These are phyloP conservation scores for Betta splendens DNA, from an alignment of 2,797 vertebrate genomes.

Conservation along the genomic window DNA sequence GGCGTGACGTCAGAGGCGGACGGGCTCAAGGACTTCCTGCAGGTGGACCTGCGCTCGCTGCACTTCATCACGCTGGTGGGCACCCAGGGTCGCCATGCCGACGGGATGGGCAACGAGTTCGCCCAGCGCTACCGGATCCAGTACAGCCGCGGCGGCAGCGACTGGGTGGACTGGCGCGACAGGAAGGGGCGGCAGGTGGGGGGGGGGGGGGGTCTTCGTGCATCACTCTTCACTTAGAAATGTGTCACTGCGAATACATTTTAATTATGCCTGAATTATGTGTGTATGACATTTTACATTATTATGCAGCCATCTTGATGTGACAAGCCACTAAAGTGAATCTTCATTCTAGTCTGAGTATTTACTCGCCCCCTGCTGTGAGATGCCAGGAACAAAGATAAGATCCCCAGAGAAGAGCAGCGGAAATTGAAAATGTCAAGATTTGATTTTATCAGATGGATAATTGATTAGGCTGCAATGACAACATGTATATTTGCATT, in stretches of 20 bases:
- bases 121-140: conserved; percentile 94
- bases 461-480: not conserved
- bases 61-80: conserved; percentile 97
- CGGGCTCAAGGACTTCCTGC: conserved; percentile 90
- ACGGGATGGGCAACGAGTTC: conserved; percentile 95
- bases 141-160: conserved; percentile 92
- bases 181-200: conserved; percentile 90
- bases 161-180: conserved; percentile 93
- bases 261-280: too few species aligned
- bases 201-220: too few species aligned
- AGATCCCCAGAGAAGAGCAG: not conserved
- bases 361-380: not conserved
- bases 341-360: not conserved
- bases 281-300: too few species aligned
- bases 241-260: too few species aligned
- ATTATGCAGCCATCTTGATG: too few species aligned
- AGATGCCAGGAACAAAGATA: not conserved
- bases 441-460: not conserved
- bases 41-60: conserved; percentile 90
- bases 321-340: too few species aligned
- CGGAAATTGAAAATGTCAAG: not conserved
- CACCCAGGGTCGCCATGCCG: conserved; percentile 93
- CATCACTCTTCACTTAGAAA: too few species aligned
- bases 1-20: conserved; percentile 86
- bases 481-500: not conserved